Percentiles rank a stretch among this genome's conserved stretches.
These are phyloP conservation scores for Nineta flava DNA, from an alignment of 2,888 invertebrate genomes.

Conservation along the genomic window DNA sequence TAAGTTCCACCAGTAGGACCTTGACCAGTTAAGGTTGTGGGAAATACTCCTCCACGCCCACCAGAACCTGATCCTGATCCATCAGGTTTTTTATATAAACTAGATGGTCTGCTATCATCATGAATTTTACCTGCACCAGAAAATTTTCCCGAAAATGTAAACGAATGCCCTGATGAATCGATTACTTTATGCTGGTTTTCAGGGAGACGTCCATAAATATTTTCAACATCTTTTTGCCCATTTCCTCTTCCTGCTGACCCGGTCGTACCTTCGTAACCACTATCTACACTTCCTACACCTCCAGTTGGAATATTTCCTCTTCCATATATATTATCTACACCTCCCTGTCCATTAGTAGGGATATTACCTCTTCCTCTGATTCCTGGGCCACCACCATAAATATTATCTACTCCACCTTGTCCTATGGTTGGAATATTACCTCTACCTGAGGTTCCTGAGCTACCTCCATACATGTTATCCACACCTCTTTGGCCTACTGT, in stretches of 20 bases:
- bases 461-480: neutral
- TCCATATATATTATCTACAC: too few relatives aligned
- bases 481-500: neutral
- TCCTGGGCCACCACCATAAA: too few relatives aligned
- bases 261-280: too few relatives aligned
- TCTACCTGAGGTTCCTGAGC: neutral
- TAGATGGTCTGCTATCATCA: neutral
- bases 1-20: conserved; percentile 55
- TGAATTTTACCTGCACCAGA: neutral
- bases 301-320: too few relatives aligned
- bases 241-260: too few relatives aligned
- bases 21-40: conserved; percentile 50
- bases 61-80: conserved; percentile 24
- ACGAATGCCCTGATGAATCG: neutral
- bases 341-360: too few relatives aligned
- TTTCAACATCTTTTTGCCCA: too few relatives aligned
- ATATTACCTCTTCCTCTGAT: neutral
- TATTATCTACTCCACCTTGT: too few relatives aligned
- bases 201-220: too few relatives aligned
- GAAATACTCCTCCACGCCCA: conserved; percentile 65
- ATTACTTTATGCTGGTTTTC: too few relatives aligned
- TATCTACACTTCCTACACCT: too few relatives aligned
- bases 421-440: neutral
- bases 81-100: too few relatives aligned
- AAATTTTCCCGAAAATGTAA: neutral